These are phyloP conservation scores for Minunthozetes semirufus DNA, from an alignment of 2,888 invertebrate genomes.

Conservation along the genomic window DNA sequence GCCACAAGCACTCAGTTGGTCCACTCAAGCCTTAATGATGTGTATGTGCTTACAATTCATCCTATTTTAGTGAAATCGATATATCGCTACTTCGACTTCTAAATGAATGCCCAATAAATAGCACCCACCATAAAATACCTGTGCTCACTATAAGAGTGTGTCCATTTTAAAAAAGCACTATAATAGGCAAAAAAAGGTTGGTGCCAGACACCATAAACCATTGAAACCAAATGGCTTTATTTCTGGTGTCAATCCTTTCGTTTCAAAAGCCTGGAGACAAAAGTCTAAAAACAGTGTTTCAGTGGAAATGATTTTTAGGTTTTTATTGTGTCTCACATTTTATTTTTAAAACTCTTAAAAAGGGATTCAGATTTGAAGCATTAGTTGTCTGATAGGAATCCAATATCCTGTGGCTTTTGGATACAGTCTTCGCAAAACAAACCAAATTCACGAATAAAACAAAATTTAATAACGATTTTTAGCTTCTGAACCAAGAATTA, in stretches of 20 bases:
- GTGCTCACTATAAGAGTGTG: neutral
- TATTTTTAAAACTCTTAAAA: neutral
- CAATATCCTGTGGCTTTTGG: conserved; percentile 6
- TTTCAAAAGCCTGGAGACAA: conserved; percentile 16
- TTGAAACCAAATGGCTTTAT: neutral
- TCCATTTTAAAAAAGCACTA: conserved; percentile 11
- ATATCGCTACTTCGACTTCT: conserved; percentile 18
- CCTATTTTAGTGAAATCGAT: neutral
- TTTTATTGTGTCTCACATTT: neutral
- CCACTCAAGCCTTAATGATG: conserved; percentile 9
- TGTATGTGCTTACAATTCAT: neutral
- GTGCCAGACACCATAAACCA: conserved; percentile 24
- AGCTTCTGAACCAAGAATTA: neutral
- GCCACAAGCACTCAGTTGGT: conserved; percentile 6
- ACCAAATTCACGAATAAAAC: neutral
- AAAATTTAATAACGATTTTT: neutral
- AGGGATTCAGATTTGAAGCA: neutral
- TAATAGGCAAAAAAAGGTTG: neutral
- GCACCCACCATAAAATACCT: conserved; percentile 23
- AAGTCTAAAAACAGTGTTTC: neutral
- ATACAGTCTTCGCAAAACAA: neutral
- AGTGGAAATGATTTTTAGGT: neutral
- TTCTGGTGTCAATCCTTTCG: conserved; percentile 18
- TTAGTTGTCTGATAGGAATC: neutral
- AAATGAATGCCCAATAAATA: neutral